These are phyloP conservation scores for Branchipolynoe longqiensis DNA, from an alignment of 2,888 invertebrate species.

Conservation along the genomic window DNA sequence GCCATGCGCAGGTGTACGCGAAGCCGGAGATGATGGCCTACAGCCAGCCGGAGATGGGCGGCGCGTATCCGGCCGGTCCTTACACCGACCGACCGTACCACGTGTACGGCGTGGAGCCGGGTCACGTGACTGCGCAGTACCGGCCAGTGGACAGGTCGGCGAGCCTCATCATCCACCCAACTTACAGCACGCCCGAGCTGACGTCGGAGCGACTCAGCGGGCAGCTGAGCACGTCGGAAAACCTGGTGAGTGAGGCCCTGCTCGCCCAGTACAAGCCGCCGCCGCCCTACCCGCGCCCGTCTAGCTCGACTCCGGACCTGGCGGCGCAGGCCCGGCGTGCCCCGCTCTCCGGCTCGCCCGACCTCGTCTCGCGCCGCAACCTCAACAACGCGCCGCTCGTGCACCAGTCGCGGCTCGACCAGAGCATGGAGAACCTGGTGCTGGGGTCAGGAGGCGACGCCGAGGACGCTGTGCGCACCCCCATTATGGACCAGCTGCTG, in stretches of 20 bases:
- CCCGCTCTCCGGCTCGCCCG: conserved; percentile 74
- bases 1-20: conserved; percentile 66
- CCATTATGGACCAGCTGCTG: conserved; percentile 42
- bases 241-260: conserved; percentile 78
- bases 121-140: conserved; percentile 12
- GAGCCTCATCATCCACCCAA: conserved; percentile 78
- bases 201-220: conserved; percentile 72
- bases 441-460: not conserved
- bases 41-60: conserved; percentile 77
- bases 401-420: conserved; percentile 70
- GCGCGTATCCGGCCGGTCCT: conserved; percentile 61
- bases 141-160: conserved; percentile 71
- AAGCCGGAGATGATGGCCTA: conserved; percentile 70
- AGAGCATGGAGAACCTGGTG: conserved; percentile 67
- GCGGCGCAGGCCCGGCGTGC: conserved; percentile 81
- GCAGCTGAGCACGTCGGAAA: conserved; percentile 72
- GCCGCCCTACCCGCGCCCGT: conserved; percentile 89
- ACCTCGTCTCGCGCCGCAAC: conserved; percentile 86
- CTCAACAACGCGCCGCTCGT: conserved; percentile 71
- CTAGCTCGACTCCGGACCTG: conserved; percentile 92
- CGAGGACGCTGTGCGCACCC: conserved; percentile 4
- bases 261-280: conserved; percentile 88
- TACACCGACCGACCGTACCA: not conserved
- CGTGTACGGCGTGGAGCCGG: conserved; percentile 11
- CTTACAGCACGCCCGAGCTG: conserved; percentile 81